phyloP scores from a whole-genome alignment of 2,888 invertebrate species.

The Orthosia gracilis region DNA sequence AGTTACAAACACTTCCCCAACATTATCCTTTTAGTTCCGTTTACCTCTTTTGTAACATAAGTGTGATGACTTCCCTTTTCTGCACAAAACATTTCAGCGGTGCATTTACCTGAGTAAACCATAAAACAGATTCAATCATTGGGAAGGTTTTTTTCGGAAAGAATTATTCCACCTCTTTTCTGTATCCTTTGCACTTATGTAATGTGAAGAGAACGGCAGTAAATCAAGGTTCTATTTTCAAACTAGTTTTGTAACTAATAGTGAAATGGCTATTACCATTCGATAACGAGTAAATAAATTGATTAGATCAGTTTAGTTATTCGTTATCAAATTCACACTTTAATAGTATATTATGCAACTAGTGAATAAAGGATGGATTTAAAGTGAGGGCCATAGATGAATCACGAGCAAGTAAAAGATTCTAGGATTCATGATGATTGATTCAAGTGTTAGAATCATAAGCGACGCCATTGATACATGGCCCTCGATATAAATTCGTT shows the following conservation, averaged over 20 bases:
- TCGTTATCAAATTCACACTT: no score
- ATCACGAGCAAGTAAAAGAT: no score
- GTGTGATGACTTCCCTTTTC: conserved; percentile 56
- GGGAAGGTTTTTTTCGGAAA: conserved; percentile 51
- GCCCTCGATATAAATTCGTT: no score
- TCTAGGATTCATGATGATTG: no score
- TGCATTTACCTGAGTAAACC: conserved; percentile 57
- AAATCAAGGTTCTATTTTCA: conserved; percentile 19
- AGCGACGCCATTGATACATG: no score
- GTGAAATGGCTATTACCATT: no score
- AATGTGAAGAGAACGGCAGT: conserved; percentile 27
- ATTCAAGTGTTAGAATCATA: no score
- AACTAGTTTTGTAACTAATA: background rate
- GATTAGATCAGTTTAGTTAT: no score
- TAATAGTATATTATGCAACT: no score
- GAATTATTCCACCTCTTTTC: conserved; percentile 50
- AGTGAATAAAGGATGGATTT: no score
- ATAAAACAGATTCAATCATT: conserved; percentile 60
- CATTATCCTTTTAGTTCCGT: conserved; percentile 43
- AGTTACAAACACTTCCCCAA: conserved; percentile 39
- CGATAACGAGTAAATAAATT: no score
- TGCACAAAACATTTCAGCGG: conserved; percentile 41
- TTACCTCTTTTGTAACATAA: conserved; percentile 43
- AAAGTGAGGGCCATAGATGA: no score
- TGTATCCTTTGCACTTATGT: conserved; percentile 36